phyloP scores from a whole-genome alignment of 1,140 invertebrate species.

The Adelges cooleyi region DNA sequence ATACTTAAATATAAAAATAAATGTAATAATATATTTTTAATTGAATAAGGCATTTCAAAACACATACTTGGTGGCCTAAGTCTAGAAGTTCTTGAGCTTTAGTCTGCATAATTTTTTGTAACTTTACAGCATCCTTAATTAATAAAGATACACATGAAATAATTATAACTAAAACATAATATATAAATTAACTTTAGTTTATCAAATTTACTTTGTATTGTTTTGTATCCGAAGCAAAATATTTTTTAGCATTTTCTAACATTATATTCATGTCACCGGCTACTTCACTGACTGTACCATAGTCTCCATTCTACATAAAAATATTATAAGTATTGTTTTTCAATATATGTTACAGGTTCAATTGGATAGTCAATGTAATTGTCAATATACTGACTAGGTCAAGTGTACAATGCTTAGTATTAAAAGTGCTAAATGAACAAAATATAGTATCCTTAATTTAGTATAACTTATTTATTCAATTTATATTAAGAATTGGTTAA shows the following conservation, averaged over 20 bases:
- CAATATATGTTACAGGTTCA: conserved; percentile 30
- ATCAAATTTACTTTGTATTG: conserved; percentile 62
- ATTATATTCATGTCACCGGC: conserved; percentile 95
- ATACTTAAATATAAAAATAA: conserved; percentile 32
- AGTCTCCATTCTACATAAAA: conserved; percentile 55
- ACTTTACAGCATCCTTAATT: conserved; percentile 57
- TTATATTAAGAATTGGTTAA: no score
- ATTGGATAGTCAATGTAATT: no score
- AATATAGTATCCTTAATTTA: no score
- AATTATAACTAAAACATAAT: no score
- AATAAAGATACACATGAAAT: no score
- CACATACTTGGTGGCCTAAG: conserved; percentile 46
- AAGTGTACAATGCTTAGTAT: no score
- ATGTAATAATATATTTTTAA: conserved; percentile 36
- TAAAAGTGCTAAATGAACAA: no score
- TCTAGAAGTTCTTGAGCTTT: conserved; percentile 73
- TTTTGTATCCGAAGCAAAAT: conserved; percentile 77
- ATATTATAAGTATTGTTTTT: conserved; percentile 2
- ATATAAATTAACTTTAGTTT: not conserved
- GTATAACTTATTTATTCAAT: no score
- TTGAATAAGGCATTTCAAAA: not conserved
- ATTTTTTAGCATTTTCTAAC: conserved; percentile 95
- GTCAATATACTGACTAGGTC: no score
- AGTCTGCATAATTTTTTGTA: conserved; percentile 72
- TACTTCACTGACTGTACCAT: conserved; percentile 76